Evolutionary conservation across 2,888 invertebrate genomes (phyloP), one percentile per base, ranked within the genome.

Genomic region (Neoaliturus tenellus): DNA sequence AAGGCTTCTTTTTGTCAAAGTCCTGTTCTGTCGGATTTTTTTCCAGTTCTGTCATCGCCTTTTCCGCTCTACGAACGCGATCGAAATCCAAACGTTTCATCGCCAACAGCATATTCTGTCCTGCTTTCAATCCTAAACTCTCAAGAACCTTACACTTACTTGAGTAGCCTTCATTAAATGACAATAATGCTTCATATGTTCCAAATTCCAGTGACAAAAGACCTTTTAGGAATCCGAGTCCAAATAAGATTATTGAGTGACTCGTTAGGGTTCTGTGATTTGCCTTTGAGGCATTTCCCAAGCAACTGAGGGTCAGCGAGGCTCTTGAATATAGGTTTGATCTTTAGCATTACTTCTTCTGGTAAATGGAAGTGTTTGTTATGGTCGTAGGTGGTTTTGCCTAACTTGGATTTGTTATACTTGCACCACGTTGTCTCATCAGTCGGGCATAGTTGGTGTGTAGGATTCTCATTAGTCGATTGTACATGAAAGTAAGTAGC

Each of bases 401-500:
- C 35, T 8, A 55, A 4, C 31, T 4, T 12, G 28, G 58, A 14
- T 31, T 23, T 62, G 41, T 81, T 58, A 41, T 39, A 86, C 28
- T 51, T 73, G 67, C 85, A 85, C 85, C 85, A 85, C 44, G 81
- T 82, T n/a, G 81, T 81, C 0, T 12, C 25, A n/a, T 73, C 86
- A 28, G 62, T 81, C 10, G 84, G 85, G 44, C 85, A 84, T 23
- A 84, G 62, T 17, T 67, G 51, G 71, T 86, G 85, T 20, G 67
- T 67, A 14, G 85, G 85, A 2, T 83, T 84, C 12, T 83, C 83
- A 67, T 86, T 71, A 33, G 83, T 84, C n/a, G 85, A 86, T 17
- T 35, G 69, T 20, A 82, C 81, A 69, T 86, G 86, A 55, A 75
- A 83, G 33, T 84, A 87, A 48, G 14, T 10, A 10, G 48, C 48